phyloP scores from a whole-genome alignment of 2,888 invertebrate species.

The Andrena trimmerana region DNA sequence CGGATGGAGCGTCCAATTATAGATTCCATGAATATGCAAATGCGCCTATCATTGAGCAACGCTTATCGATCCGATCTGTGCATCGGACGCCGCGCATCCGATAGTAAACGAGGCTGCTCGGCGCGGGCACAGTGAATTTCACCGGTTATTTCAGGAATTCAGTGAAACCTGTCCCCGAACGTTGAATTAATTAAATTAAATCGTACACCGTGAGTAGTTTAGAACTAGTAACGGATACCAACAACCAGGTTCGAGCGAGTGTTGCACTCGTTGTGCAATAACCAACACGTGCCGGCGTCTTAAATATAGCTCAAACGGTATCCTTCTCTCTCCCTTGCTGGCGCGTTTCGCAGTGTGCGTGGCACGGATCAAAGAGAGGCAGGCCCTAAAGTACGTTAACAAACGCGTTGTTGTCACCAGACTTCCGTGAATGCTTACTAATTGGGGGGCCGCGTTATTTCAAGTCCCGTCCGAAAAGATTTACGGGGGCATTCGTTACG shows the following conservation, averaged over 20 bases:
- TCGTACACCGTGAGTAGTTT: conserved; percentile 34
- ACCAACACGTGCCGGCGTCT: conserved; percentile 62
- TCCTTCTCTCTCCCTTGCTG: conserved; percentile 5
- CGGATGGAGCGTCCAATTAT: conserved; percentile 25
- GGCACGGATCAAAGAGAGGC: conserved; percentile 46
- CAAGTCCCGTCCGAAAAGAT: conserved; percentile 3
- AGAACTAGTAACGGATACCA: conserved; percentile 17
- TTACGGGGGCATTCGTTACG: neutral
- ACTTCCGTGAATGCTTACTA: conserved; percentile 50
- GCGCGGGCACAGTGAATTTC: conserved; percentile 24
- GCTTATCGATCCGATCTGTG: conserved; percentile 32
- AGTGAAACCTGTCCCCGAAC: conserved; percentile 40
- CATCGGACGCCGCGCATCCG: neutral
- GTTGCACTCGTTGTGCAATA: conserved; percentile 65
- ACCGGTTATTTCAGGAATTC: conserved; percentile 44
- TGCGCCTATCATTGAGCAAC: conserved; percentile 25
- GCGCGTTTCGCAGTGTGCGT: conserved; percentile 19
- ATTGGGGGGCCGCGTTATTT: conserved; percentile 38
- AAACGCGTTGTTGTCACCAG: conserved; percentile 48
- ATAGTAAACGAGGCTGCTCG: neutral
- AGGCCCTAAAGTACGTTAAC: conserved; percentile 50
- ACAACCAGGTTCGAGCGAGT: conserved; percentile 48
- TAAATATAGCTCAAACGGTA: conserved; percentile 63
- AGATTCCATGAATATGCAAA: conserved; percentile 48
- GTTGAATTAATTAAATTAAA: conserved; percentile 46